A percentile compares a stretch with the other conserved stretches of the same genome.
phyloP scores from a whole-genome alignment of 2,888 invertebrate species.

The Aromia moschata region DNA sequence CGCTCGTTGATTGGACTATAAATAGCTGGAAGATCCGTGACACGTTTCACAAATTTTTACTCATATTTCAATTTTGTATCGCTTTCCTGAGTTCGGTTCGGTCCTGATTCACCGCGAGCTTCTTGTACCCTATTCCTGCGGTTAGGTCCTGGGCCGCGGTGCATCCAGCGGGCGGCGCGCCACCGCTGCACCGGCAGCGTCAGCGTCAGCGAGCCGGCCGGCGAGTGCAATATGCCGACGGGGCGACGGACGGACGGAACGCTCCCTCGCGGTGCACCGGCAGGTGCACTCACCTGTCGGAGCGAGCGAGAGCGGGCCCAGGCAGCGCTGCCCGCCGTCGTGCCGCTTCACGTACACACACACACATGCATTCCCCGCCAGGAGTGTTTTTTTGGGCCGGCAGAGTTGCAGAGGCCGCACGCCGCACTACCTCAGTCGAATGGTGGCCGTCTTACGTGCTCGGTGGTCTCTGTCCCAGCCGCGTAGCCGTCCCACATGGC shows the following conservation, averaged over 20 bases:
- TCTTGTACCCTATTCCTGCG: too few relatives aligned
- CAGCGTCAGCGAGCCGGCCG: too few relatives aligned
- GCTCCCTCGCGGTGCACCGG: constrained; percentile 23
- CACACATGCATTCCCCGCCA: constrained; percentile 48
- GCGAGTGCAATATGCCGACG: background rate
- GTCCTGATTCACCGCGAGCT: background rate
- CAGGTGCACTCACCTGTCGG: constrained; percentile 48
- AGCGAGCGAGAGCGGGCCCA: constrained; percentile 31
- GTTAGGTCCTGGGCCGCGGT: too few relatives aligned
- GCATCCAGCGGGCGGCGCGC: background rate
- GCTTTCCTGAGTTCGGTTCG: too few relatives aligned
- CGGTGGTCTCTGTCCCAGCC: constrained; percentile 27
- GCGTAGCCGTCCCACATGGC: constrained; percentile 13
- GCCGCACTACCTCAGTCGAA: constrained; percentile 36
- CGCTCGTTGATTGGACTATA: too few relatives aligned
- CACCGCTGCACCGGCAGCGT: background rate
- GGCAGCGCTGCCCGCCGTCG: background rate
- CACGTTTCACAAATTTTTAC: too few relatives aligned
- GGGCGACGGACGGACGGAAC: background rate
- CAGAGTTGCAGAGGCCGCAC: constrained; percentile 32
- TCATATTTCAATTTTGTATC: too few relatives aligned
- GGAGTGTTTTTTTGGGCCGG: constrained; percentile 40
- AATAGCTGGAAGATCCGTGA: too few relatives aligned
- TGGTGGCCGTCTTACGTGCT: constrained; percentile 39
- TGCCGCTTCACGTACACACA: constrained; percentile 42